phyloP scores from a whole-genome alignment of 2,888 invertebrate genomes.

The Lottia gigantea region DNA sequence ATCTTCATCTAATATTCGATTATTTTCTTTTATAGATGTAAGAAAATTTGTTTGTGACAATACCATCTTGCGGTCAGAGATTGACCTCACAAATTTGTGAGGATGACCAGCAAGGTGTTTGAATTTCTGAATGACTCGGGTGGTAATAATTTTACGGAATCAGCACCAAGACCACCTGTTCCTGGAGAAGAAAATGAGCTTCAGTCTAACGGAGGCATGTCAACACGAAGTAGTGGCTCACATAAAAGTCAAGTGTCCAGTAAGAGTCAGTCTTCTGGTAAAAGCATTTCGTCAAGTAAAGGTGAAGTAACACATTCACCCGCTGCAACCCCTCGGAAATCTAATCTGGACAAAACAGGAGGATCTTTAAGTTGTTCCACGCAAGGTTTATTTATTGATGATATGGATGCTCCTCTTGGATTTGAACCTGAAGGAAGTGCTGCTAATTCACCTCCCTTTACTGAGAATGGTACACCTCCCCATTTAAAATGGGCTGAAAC shows the following conservation, averaged over 20 bases:
- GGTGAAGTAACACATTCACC: slow-evolving; percentile 56
- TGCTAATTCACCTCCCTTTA: slow-evolving; percentile 68
- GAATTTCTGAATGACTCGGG: slow-evolving; percentile 61
- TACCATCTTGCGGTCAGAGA: slow-evolving; percentile 9
- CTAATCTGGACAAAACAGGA: slow-evolving; percentile 55
- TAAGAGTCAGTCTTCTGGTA: slow-evolving; percentile 46
- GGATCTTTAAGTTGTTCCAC: slow-evolving; percentile 29
- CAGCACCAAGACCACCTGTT: slow-evolving; percentile 64
- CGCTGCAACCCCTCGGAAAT: slow-evolving; percentile 63
- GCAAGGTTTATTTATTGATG: slow-evolving; percentile 45
- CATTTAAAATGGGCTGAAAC: slow-evolving; percentile 91
- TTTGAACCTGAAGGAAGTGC: slow-evolving; percentile 74
- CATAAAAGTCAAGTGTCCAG: slow-evolving; percentile 60
- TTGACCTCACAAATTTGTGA: slow-evolving; percentile 24
- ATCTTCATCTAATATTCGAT: too few relatives aligned
- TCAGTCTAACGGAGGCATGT: slow-evolving; percentile 63
- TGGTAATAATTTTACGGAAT: slow-evolving; percentile 63
- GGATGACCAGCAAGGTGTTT: slow-evolving; percentile 56
- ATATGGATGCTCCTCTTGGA: slow-evolving; percentile 70
- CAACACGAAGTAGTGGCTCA: slow-evolving; percentile 61
- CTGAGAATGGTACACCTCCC: slow-evolving; percentile 73
- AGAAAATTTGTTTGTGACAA: neutral
- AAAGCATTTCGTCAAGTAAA: slow-evolving; percentile 49
- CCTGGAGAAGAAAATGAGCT: slow-evolving; percentile 67
- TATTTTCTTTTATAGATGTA: slow-evolving; percentile 1